phyloP scores from a whole-genome alignment of 2,888 invertebrate species.

The Synergus itoensis region DNA sequence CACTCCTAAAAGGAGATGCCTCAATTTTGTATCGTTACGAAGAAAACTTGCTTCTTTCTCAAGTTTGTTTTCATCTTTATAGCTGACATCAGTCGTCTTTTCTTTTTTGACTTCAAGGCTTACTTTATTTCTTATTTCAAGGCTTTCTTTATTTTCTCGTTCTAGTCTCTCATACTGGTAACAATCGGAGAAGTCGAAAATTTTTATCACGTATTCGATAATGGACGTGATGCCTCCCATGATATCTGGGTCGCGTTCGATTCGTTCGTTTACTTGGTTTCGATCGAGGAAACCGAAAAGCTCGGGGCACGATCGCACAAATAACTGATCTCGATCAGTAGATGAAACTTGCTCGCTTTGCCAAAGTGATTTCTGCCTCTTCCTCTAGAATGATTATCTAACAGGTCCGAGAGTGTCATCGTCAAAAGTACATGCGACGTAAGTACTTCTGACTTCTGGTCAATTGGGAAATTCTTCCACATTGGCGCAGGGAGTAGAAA shows the following conservation, averaged over 20 bases:
- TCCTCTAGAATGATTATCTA: slow-evolving; percentile 35
- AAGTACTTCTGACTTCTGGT: background rate
- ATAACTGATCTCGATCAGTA: slow-evolving; percentile 40
- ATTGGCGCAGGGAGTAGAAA: background rate
- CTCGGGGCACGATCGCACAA: slow-evolving; percentile 37
- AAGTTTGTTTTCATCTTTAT: background rate
- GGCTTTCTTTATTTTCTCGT: background rate
- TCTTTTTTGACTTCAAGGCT: background rate
- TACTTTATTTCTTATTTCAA: background rate
- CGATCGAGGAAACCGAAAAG: slow-evolving; percentile 48
- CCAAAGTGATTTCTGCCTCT: slow-evolving; percentile 32
- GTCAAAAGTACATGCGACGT: slow-evolving; percentile 10
- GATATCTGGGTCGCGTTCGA: slow-evolving; percentile 10
- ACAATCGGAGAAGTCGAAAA: slow-evolving; percentile 26
- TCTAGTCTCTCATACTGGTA: background rate
- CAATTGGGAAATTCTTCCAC: slow-evolving; percentile 13
- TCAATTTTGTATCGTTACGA: slow-evolving; percentile 60
- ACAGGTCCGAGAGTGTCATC: slow-evolving; percentile 19
- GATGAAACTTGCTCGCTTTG: slow-evolving; percentile 32
- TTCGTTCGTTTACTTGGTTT: slow-evolving; percentile 38
- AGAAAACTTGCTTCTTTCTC: slow-evolving; percentile 52
- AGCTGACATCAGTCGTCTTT: background rate
- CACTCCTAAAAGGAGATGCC: slow-evolving; percentile 62
- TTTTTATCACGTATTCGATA: slow-evolving; percentile 16
- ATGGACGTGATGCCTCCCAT: slow-evolving; percentile 20